These are phyloP conservation scores for Vollenhovia emeryi DNA, from an alignment of 1,140 invertebrate species.

Conservation along the genomic window DNA sequence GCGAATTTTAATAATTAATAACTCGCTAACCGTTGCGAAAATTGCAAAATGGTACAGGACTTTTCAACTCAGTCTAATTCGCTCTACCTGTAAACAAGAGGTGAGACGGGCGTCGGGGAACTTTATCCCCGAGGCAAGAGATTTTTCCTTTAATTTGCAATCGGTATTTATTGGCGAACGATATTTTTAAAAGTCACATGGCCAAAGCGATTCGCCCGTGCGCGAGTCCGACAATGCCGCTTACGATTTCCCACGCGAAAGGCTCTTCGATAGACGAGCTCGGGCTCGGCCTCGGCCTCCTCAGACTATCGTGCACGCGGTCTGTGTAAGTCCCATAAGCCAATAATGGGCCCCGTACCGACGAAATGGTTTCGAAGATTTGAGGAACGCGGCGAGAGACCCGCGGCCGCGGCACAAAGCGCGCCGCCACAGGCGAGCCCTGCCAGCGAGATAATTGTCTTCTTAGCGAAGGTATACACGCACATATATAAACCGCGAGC, in stretches of 20 bases:
- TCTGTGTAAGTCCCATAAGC: background rate
- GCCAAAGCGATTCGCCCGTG: background rate
- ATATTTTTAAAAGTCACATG: background rate
- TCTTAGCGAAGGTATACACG: slow-evolving; percentile 51
- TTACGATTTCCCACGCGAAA: slow-evolving; percentile 19
- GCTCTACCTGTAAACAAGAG: too few species aligned
- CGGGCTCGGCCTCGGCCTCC: background rate
- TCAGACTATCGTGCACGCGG: background rate
- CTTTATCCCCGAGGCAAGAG: background rate
- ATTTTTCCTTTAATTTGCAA: background rate
- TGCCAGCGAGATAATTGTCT: slow-evolving; percentile 53
- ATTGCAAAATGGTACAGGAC: too few species aligned
- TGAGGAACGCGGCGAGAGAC: slow-evolving; percentile 36
- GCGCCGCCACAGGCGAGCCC: slow-evolving; percentile 33
- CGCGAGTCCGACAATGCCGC: background rate
- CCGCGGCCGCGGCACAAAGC: slow-evolving; percentile 8
- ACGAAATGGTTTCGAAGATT: slow-evolving; percentile 54
- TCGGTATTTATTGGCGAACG: background rate
- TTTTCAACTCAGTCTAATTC: too few species aligned
- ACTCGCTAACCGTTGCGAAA: too few species aligned
- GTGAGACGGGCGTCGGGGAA: too few species aligned
- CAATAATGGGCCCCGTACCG: slow-evolving; percentile 42
- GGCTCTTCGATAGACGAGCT: background rate
- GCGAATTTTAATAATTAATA: too few species aligned
- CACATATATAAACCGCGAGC: slow-evolving; percentile 37